Conservation (phyloP, 2,797 vertebrate species). For the Hapalemur alaotrensis region DNA sequence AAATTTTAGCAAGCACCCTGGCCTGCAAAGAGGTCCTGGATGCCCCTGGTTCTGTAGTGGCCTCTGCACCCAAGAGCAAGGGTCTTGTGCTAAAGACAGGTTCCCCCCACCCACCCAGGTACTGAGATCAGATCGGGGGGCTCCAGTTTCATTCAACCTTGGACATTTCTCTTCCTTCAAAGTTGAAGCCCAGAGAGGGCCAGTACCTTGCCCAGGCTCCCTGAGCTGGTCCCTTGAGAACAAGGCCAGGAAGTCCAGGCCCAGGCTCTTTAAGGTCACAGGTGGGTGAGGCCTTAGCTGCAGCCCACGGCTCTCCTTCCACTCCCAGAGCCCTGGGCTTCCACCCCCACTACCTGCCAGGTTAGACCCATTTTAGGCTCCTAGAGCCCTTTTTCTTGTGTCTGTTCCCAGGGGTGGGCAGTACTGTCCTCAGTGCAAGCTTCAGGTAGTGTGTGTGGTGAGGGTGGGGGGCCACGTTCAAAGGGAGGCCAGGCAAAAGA, state of each 20-base stretch:
- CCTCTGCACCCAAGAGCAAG: neutral
- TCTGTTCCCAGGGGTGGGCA: neutral
- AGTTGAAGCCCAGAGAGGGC: neutral
- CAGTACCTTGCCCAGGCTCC: neutral
- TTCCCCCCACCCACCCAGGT: rapidly evolving
- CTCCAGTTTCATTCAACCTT: neutral
- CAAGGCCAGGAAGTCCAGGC: neutral
- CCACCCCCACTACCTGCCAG: neutral
- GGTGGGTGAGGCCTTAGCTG: neutral
- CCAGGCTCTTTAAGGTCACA: neutral
- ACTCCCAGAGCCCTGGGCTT: neutral
- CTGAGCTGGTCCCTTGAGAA: neutral
- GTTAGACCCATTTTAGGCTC: neutral
- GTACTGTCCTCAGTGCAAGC: neutral
- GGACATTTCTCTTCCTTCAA: neutral
- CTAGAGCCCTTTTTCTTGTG: neutral
- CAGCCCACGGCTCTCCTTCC: neutral
- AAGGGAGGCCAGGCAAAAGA: neutral
- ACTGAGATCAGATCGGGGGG: neutral
- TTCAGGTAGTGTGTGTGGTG: neutral
- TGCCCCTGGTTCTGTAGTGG: neutral
- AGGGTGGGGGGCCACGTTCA: neutral
- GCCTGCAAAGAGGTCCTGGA: neutral
- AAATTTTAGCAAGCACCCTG: slow-evolving; percentile 10
- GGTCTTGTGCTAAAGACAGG: neutral